Evolutionary conservation across 2,113 vertebrate genomes (phyloP), one percentile per base, ranked within the genome.

Genomic region (Syngnathoides biaculeatus): DNA sequence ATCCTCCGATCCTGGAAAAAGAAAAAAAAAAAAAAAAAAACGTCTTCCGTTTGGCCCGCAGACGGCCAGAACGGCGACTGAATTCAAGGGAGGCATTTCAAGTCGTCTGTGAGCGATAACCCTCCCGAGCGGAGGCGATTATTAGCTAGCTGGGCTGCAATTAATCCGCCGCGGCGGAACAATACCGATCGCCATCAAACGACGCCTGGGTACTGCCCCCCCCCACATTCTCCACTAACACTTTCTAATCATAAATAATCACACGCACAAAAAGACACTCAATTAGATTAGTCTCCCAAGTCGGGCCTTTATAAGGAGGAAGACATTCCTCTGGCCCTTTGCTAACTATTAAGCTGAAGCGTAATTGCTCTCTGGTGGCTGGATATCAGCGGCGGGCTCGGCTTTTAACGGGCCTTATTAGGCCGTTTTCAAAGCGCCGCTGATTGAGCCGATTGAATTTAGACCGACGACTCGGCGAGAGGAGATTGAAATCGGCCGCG

Each of bases 361-460:
- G 17, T 93, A 93, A 92, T 93, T 92, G 91, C 92, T 91, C 91
- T 92, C 91, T 79, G 69, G 90, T 92, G 91, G 86, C 87, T 91
- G 89, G 86, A 86, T 90, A 86, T 82, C 82, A 89, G 84, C 90
- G 88, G 81, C 83, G 86, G 84, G 88, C 87, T 89, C 65, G 63
- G 88, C 77, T 91, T 90, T 90, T 62, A 91, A 89, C 82, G 87
- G 77, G 87, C 87, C 88, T 90, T 90, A 92, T 92, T 91, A 90
- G 80, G 76, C 78, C 72, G 61, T 78, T 87, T 89, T 83, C 78
- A 81, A 73, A 79, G 77, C 77, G 50, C 69, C 73, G 17, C 74
- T 52, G 72, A 78, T 78, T 81, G 82, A 80, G 66, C 75, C 71
- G 67, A 73, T 83, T 77, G 75, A 79, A 72, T 85, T 85, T 72